These are phyloP conservation scores for Aphis craccivora DNA, from an alignment of 1,140 invertebrate species.

Conservation along the genomic window DNA sequence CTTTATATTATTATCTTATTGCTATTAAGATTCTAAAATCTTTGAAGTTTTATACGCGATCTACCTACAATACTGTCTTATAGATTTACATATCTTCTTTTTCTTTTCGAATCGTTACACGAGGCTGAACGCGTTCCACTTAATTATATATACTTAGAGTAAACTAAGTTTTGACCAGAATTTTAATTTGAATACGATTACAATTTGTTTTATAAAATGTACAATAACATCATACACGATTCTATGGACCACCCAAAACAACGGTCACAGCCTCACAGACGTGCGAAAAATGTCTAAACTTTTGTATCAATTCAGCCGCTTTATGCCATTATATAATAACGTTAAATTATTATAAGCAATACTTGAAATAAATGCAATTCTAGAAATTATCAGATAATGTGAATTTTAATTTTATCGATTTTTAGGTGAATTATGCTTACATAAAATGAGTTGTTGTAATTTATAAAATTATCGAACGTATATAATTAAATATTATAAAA, in stretches of 20 bases:
- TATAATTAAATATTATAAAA: too few species aligned
- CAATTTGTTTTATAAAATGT: background rate
- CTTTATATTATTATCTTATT: background rate
- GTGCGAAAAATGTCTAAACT: background rate
- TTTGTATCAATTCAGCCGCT: background rate
- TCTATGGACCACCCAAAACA: background rate
- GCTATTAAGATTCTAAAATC: background rate
- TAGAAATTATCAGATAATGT: background rate
- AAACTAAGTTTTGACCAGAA: background rate
- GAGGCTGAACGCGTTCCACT: background rate
- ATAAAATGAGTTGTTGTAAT: too few species aligned
- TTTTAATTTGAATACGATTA: background rate
- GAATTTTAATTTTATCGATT: background rate
- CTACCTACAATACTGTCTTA: background rate
- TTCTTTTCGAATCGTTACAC: background rate
- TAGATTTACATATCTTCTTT: background rate
- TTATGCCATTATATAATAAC: constrained; percentile 4
- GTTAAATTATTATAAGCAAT: too few species aligned
- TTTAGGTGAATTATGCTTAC: too few species aligned
- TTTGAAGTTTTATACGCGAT: background rate
- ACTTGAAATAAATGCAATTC: background rate
- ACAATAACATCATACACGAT: background rate
- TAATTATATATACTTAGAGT: background rate
- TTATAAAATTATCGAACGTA: too few species aligned
- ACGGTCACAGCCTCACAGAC: background rate